Conservation (phyloP, 2,888 invertebrate genomes). For the Acanthosepion lycidas region DNA sequence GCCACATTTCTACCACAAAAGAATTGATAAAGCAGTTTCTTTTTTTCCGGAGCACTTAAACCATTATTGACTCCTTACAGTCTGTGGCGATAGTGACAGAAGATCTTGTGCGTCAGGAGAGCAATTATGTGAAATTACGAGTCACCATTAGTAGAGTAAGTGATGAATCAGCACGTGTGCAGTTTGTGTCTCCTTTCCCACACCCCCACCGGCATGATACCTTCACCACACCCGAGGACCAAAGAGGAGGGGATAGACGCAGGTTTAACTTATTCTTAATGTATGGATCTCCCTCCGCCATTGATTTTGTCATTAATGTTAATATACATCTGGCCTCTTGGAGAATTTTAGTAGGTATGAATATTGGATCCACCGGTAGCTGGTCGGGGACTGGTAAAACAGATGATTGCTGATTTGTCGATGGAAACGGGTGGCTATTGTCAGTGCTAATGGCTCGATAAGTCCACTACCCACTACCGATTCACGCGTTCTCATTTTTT, state of each 20-base stretch:
- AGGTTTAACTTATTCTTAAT: neutral
- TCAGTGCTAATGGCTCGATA: too few species aligned
- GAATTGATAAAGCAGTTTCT: too few species aligned
- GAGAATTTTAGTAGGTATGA: conserved; percentile 38
- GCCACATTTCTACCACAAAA: too few species aligned
- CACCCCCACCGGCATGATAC: neutral
- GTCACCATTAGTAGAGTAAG: neutral
- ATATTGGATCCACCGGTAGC: neutral
- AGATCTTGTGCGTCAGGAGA: neutral
- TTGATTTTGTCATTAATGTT: conserved; percentile 39
- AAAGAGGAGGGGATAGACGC: neutral
- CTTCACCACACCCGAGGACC: neutral
- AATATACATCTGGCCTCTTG: conserved; percentile 34
- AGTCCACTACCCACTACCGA: too few species aligned
- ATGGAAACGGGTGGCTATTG: too few species aligned
- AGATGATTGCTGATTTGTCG: too few species aligned
- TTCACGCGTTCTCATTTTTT: too few species aligned
- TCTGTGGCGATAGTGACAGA: neutral
- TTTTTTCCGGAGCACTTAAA: too few species aligned
- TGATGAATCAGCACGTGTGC: conserved; percentile 24
- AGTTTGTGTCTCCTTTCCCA: neutral
- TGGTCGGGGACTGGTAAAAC: too few species aligned
- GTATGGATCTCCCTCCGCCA: neutral
- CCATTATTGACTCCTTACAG: neutral
- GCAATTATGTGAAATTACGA: conserved; percentile 38